Conservation (phyloP, 1,140 invertebrate species). For the Belonocnema kinseyi region DNA sequence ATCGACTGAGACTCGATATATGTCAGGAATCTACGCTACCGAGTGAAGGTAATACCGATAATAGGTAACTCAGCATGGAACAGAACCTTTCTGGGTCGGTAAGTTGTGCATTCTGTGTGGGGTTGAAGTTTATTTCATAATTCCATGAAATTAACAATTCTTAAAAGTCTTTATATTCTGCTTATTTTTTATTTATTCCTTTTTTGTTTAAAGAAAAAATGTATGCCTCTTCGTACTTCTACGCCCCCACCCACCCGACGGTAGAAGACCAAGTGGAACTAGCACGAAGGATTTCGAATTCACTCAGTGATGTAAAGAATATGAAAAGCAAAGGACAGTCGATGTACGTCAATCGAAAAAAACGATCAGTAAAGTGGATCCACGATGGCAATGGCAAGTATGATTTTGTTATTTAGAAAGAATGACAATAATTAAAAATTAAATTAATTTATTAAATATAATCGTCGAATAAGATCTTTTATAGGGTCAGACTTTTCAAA, state of each 20-base stretch:
- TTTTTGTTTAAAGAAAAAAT: conserved; percentile 86
- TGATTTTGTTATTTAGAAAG: neutral
- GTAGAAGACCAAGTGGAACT: conserved; percentile 96
- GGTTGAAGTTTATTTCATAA: conserved; percentile 7
- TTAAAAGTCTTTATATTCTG: neutral
- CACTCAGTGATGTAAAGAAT: conserved; percentile 94
- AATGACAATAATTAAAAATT: neutral
- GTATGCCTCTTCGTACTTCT: conserved; percentile 95
- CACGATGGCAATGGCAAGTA: conserved; percentile 87
- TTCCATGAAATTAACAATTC: conserved; percentile 2
- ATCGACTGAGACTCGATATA: no score
- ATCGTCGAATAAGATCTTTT: no score
- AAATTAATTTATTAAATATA: neutral
- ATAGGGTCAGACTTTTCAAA: no score
- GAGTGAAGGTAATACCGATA: no score
- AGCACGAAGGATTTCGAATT: conserved; percentile 92
- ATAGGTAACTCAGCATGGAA: no score
- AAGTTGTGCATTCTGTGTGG: neutral
- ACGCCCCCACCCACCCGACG: conserved; percentile 92
- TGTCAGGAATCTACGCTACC: no score
- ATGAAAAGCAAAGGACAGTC: conserved; percentile 93
- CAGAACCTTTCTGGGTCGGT: no score
- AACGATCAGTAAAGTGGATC: conserved; percentile 94
- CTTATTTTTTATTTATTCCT: neutral
- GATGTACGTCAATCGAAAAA: conserved; percentile 97